Evolutionary conservation across 2,888 invertebrate genomes (phyloP), one percentile per base, ranked within the genome.

Genomic region (Chironomus riparius): DNA sequence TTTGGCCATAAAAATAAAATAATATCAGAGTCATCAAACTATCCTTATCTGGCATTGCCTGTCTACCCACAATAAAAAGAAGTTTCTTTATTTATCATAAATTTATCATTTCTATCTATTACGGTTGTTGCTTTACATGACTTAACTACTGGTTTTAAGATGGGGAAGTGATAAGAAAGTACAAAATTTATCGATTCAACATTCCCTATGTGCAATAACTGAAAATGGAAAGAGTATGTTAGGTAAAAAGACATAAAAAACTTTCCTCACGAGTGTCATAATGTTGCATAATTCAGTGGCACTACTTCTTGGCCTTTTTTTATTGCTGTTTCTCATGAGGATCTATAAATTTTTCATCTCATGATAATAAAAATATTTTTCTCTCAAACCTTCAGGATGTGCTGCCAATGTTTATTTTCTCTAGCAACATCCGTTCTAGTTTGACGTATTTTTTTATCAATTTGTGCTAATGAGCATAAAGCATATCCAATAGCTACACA

Each of bases 251-350:
- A 38, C 38, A 38, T 38, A 65, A 65, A 22, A 24, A 4, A 65
- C 12, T 65, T 24, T 21, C 12, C 48, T 70, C 48, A 70, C n/a
- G 61, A n/a, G 56, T 28, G 28, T 61, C 71, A 71, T 71, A 71
- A 71, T 12, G 13, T 71, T 71, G 71, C 71, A 71, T 71, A 71
- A 71, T 71, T 71, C 56, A 71, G 56, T 38, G 10, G 38, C 38
- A 38, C 38, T 38, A 38, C 10, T 38, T 38, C 38, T 38, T 38
- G 38, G 38, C 38, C 38, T 38, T 38, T 10, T 10, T 38, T 38
- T 10, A 38, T 38, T 38, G 38, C 38, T 10, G 10, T 38, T 38
- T 4, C 38, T 38, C 38, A 38, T 38, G 38, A 38, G 38, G 2
- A 10, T 38, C 38, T 38, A 38, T 38, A 38, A 38, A 38, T 38